Evolutionary conservation across 2,113 vertebrate genomes (phyloP), one percentile per base, ranked within the genome.

Genomic region (Chamaea fasciata): DNA sequence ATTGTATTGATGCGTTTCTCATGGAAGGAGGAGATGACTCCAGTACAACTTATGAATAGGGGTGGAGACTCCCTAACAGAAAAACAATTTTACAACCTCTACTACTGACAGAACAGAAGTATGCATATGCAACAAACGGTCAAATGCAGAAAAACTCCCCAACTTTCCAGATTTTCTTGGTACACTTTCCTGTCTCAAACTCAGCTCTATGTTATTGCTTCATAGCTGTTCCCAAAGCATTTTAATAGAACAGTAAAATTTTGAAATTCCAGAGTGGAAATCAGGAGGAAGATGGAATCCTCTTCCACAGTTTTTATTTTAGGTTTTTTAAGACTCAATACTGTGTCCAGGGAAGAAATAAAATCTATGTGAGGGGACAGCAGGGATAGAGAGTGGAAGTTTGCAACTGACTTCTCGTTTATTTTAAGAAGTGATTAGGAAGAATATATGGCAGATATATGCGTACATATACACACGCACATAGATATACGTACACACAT

Each of bases 141-240:
- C 81, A 67, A 90, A 89, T 24, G 27, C 78, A 86, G 80, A 56
- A 44, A 62, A 53, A 9, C 16, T 39, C 14, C 18, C 9, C 27
- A 52, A 0, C 3, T 69, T 70, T 57, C 24, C 44, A 87, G 16
- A 57, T 41, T 39, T 83, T 84, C 53, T 56, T 60, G 11, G 20
- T 44, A 41, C 28, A 79, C 15, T 74, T 83, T 89, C 49, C 31
- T 79, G 46, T 88, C 60, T 88, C 93, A 95, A 96, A 96, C 79
- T 95, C 63, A 96, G 74, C 49, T 89, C 13, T 56, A 75, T 15
- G 52, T 7, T 73, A 87, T 53, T 95, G 90, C 90, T 70, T 88
- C 74, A 33, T 63, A 84, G 46, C 57, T 16, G n/a, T 68, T 77
- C 92, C 37, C 78, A 82, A 87, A 74, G 77, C 42, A 82, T 71